Evolutionary conservation across 2,797 vertebrate species (phyloP), one percentile per base, ranked within the genome.

Genomic region (Scarus forsteni): DNA sequence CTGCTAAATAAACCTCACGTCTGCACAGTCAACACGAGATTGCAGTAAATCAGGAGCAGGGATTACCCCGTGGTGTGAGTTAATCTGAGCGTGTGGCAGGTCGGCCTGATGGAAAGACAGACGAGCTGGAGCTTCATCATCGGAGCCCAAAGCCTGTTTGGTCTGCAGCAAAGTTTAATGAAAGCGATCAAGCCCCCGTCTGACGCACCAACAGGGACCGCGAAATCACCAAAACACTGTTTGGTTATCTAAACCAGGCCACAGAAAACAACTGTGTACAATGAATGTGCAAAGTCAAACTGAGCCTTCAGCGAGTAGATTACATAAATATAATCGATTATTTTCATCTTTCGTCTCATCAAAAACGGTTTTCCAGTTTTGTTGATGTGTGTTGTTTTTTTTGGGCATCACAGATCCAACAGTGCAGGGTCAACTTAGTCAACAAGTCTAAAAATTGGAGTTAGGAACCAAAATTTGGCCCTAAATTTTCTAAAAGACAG

Each of bases 11-110:
- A 75, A 76, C 56, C 73, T 48, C 58, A 53, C 15, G 69, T 77
- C 59, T 36, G 50, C 58, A 62, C 60, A 62, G 66, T 80, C 70
- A 39, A 45, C 77, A 55, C 16, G 57, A 80, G 78, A 88, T 78
- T 86, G 85, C 44, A 61, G 70, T 75, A 79, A 90, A 86, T 79
- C 77, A 82, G 70, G 60, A 81, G 68, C 72, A 54, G 56, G 81
- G 89, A 92, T 93, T 92, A 92, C 69, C 7, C 64, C 18, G 63
- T 77, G 75, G 76, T 60, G 79, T 27, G 72, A 87, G 76, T 88
- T 91, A 92, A 92, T 91, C 85, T 68, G 81, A 70, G 61, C 56
- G 34, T 66, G 56, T n/a, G 62, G 68, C 73, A 73, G 76, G 63
- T 73, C 74, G 60, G 69, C 58, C 56, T 70, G 67, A 81, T 43